Conservation (phyloP, 2,797 vertebrate species). For the Melanotaenia maccullochi region DNA sequence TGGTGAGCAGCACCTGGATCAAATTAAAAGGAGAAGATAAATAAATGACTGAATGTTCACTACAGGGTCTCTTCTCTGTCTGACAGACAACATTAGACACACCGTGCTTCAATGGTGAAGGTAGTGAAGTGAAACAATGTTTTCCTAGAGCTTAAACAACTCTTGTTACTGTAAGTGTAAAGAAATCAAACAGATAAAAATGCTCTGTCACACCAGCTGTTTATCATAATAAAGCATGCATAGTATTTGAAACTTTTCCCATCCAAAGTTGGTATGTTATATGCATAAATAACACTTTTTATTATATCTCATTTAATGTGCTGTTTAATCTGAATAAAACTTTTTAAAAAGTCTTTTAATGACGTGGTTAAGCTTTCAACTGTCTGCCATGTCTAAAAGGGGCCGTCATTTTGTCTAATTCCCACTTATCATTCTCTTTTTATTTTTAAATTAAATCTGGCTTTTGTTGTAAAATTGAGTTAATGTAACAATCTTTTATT, state of each 20-base stretch:
- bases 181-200: not conserved
- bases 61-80: not conserved
- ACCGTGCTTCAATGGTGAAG: not conserved
- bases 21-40: not conserved
- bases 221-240: not conserved
- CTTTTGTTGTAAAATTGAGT: slow-evolving; percentile 10
- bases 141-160: no score
- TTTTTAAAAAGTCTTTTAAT: no score
- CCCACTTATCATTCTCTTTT: no score
- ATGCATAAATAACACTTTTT: not conserved
- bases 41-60: not conserved
- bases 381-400: no score
- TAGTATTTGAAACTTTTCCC: no score
- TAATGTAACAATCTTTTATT: not conserved
- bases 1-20: not conserved
- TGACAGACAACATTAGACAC: not conserved
- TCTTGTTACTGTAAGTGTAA: not conserved
- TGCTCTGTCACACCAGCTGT: not conserved
- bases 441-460: slow-evolving; percentile 7
- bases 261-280: not conserved
- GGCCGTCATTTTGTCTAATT: no score
- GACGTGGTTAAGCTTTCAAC: no score
- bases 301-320: not conserved
- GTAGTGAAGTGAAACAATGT: not conserved
- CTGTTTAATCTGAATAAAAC: no score